These are phyloP conservation scores for Poecile montanus DNA, from an alignment of 2,797 vertebrate species.

Conservation along the genomic window DNA sequence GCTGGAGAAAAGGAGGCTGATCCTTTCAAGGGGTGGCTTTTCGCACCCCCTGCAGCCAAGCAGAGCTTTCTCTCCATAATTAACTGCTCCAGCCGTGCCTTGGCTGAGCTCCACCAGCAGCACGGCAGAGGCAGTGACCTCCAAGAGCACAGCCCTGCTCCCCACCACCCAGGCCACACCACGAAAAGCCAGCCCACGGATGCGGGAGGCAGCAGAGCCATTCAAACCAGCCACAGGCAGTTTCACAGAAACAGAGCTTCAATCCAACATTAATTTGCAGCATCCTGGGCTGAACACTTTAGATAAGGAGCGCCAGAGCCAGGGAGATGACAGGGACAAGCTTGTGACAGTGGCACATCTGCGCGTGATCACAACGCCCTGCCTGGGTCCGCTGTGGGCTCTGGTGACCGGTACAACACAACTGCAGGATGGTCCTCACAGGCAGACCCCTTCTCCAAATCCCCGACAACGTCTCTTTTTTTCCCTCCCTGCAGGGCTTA, in stretches of 20 bases:
- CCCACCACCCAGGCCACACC: not conserved
- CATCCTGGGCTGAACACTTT: constrained; percentile 66
- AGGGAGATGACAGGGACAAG: constrained; percentile 47
- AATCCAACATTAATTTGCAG: constrained; percentile 72
- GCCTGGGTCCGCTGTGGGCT: not conserved
- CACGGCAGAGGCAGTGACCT: not conserved
- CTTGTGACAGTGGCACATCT: not conserved
- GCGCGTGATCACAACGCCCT: not conserved
- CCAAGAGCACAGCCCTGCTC: not conserved
- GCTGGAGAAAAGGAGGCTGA: constrained; percentile 16
- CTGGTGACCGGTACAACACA: not conserved
- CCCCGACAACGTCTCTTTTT: not conserved
- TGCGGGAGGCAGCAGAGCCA: not conserved
- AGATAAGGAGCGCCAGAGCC: constrained; percentile 63
- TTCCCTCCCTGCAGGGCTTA: not conserved
- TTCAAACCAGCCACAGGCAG: constrained; percentile 57
- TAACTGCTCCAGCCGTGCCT: not conserved
- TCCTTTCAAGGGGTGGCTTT: constrained; percentile 11
- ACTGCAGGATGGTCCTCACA: not conserved
- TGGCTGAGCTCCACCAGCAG: not conserved
- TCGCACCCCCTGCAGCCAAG: not conserved
- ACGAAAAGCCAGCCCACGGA: not conserved
- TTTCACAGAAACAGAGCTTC: constrained; percentile 50
- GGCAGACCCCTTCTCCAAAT: constrained; percentile 21
- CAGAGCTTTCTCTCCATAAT: not conserved